A percentile compares a stretch with the other conserved stretches of the same genome.
These are phyloP conservation scores for Terebella lapidaria DNA, from an alignment of 2,888 invertebrate species.

Conservation along the genomic window DNA sequence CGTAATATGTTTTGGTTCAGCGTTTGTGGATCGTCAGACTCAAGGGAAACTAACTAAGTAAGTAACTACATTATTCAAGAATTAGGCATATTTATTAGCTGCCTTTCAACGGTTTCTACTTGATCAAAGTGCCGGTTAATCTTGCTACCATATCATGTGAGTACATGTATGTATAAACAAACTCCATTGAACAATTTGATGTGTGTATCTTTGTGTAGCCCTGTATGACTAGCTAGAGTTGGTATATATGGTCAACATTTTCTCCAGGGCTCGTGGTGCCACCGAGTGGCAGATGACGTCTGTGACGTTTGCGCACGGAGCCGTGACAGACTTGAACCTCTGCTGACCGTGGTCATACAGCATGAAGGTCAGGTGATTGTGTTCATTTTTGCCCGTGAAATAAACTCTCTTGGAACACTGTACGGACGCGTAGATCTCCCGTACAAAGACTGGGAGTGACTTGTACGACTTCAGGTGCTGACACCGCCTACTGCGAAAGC, in stretches of 20 bases:
- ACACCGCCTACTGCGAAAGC: background rate
- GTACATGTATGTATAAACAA: too few species aligned
- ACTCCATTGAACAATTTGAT: too few species aligned
- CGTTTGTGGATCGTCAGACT: too few species aligned
- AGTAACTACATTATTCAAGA: too few species aligned
- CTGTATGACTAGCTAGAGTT: too few species aligned
- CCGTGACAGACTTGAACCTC: background rate
- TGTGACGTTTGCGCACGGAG: background rate
- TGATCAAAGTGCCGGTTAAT: too few species aligned
- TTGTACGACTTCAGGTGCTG: background rate
- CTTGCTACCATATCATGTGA: too few species aligned
- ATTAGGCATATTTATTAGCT: too few species aligned
- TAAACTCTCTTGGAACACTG: slow-evolving; percentile 7
- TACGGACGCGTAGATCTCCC: slow-evolving; percentile 13
- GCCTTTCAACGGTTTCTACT: too few species aligned
- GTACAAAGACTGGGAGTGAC: slow-evolving; percentile 4
- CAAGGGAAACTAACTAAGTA: too few species aligned
- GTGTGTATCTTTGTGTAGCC: too few species aligned
- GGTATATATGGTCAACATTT: background rate
- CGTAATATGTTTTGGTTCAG: too few species aligned
- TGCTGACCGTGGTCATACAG: background rate
- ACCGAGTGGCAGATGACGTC: background rate
- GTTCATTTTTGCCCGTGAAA: background rate
- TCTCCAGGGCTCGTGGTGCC: background rate
- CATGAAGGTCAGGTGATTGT: background rate